Evolutionary conservation across 2,113 vertebrate species (phyloP).

Genomic region (Melospiza melodia): DNA sequence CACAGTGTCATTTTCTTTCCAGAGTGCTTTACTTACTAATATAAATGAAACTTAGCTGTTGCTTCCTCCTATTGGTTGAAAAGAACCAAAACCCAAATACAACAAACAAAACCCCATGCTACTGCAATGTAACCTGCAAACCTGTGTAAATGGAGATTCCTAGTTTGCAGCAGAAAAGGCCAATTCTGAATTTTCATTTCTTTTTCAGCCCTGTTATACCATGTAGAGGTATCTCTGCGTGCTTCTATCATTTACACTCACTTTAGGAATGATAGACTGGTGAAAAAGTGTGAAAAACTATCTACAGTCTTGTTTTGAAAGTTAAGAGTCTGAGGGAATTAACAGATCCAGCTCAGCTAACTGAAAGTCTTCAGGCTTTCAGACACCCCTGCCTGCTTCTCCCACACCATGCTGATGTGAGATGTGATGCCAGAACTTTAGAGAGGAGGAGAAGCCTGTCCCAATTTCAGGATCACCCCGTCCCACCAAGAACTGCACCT

Average conservation of each 20-base stretch:
- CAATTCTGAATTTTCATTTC: neutral
- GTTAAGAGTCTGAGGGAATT: neutral
- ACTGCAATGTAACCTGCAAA: neutral
- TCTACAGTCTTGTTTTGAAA: neutral
- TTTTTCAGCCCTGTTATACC: neutral
- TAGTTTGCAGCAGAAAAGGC: neutral
- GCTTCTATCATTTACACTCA: neutral
- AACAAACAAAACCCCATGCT: neutral
- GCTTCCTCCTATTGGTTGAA: neutral
- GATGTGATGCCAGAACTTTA: neutral
- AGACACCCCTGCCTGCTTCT: neutral
- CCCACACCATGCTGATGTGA: neutral
- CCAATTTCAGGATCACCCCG: neutral
- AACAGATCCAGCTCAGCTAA: neutral
- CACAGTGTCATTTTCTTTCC: neutral
- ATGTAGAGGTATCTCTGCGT: neutral
- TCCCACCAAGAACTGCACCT: neutral
- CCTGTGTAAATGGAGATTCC: neutral
- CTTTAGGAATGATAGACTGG: neutral
- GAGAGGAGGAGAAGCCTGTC: neutral
- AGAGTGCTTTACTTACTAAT: neutral
- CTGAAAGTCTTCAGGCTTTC: neutral
- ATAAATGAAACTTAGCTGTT: neutral
- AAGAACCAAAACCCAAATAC: neutral
- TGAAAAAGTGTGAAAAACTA: neutral